Evolutionary conservation across 2,888 invertebrate species (phyloP).

Genomic region (Megaustenia siamemsis): DNA sequence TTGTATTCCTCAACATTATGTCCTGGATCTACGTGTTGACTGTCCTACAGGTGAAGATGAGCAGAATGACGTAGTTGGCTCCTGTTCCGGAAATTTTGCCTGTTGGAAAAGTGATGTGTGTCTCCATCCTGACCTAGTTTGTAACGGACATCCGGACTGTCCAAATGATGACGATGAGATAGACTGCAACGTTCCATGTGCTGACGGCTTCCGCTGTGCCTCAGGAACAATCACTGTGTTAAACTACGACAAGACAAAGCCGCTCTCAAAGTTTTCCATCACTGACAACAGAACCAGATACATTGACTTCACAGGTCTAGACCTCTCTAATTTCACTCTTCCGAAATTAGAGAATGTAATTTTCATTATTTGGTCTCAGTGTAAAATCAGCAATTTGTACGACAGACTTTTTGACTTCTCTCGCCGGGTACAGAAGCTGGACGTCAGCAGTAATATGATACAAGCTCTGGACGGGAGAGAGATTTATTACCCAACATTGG

Average conservation of each 20-base stretch:
- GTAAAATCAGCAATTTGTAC: not conserved
- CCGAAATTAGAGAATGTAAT: not conserved
- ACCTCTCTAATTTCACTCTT: not conserved
- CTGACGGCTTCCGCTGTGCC: conserved; percentile 53
- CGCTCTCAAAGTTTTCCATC: conserved; percentile 1
- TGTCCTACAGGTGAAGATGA: conserved; percentile 40
- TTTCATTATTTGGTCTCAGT: not conserved
- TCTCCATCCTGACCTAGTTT: conserved; percentile 54
- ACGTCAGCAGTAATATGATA: not conserved
- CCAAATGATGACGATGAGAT: conserved; percentile 60
- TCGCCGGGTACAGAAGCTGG: not conserved
- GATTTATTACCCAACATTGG: too few species aligned
- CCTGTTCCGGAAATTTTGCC: not conserved
- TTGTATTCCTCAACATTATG: conserved; percentile 21
- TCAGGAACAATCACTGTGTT: conserved; percentile 51
- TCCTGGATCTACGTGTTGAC: not conserved
- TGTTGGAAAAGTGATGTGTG: conserved; percentile 45
- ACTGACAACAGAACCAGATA: not conserved
- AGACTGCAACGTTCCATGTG: conserved; percentile 56
- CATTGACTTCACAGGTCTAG: conserved; percentile 8
- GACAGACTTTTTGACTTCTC: not conserved
- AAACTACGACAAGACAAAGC: not conserved
- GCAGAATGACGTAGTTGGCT: not conserved
- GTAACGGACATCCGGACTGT: conserved; percentile 59
- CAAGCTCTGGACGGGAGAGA: too few species aligned